These are phyloP conservation scores for Notolabrus celidotus DNA, from an alignment of 2,797 vertebrate species.

Conservation along the genomic window DNA sequence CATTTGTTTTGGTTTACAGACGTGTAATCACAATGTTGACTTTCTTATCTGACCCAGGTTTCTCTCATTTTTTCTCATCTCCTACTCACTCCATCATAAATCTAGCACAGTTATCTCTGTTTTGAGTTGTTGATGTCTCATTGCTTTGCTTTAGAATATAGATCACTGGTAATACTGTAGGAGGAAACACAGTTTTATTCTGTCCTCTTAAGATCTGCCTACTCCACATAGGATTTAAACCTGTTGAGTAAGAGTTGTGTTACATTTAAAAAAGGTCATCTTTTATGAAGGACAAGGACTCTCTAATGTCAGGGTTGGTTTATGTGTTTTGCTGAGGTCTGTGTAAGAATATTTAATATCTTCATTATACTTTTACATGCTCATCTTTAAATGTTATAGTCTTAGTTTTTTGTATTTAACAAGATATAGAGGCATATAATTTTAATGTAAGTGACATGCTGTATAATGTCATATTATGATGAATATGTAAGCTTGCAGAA, in stretches of 20 bases:
- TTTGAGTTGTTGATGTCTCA: constrained; percentile 40
- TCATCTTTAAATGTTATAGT: constrained; percentile 16
- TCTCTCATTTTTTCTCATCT: constrained; percentile 8
- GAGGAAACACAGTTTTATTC: constrained; percentile 10
- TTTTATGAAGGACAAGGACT: constrained; percentile 16
- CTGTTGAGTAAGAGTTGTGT: constrained; percentile 21
- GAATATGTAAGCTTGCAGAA: constrained; percentile 4
- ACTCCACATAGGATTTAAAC: constrained; percentile 39
- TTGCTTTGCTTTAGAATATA: constrained; percentile 31
- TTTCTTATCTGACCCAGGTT: constrained; percentile 32
- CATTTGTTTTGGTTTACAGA: constrained; percentile 1
- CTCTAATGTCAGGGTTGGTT: constrained; percentile 35
- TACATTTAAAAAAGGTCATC: constrained; percentile 15
- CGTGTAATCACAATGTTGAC: neutral
- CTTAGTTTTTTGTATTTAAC: neutral
- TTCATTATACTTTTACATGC: no score
- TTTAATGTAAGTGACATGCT: neutral
- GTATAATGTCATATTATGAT: neutral
- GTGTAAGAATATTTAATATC: constrained; percentile 19
- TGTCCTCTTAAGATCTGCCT: constrained; percentile 32
- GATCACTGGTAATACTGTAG: constrained; percentile 18
- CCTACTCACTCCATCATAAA: constrained; percentile 33
- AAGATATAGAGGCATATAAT: neutral
- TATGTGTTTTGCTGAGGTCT: constrained; percentile 32
- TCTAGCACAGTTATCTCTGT: constrained; percentile 17